These are phyloP conservation scores for Phylloscopus trochiloides DNA, from an alignment of 2,113 vertebrate species.

Conservation along the genomic window DNA sequence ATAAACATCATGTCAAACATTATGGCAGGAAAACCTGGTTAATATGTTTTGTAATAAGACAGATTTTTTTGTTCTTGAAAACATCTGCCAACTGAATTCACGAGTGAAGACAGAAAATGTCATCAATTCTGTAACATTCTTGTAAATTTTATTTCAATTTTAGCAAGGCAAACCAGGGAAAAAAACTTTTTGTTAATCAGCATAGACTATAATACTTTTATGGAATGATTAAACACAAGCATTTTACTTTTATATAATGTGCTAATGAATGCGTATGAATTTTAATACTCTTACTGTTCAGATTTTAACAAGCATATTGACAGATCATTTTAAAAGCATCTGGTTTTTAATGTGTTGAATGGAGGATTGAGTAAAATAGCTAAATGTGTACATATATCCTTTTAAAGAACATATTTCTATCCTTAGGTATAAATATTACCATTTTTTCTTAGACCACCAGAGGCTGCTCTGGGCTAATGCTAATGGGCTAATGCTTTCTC, in stretches of 20 bases:
- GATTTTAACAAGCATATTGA: slow-evolving; percentile 74
- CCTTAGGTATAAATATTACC: slow-evolving; percentile 37
- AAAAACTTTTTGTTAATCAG: slow-evolving; percentile 65
- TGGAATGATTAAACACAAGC: slow-evolving; percentile 70
- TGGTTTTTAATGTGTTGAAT: slow-evolving; percentile 72
- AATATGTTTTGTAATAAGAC: slow-evolving; percentile 79
- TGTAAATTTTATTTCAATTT: slow-evolving; percentile 71
- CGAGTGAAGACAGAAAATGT: slow-evolving; percentile 82
- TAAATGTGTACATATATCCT: slow-evolving; percentile 73
- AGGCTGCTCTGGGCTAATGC: slow-evolving; percentile 62
- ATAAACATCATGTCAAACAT: slow-evolving; percentile 80
- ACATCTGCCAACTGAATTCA: slow-evolving; percentile 80
- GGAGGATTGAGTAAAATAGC: slow-evolving; percentile 69
- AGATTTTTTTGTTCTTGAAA: slow-evolving; percentile 80
- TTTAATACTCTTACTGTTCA: slow-evolving; percentile 74
- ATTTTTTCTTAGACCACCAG: slow-evolving; percentile 72
- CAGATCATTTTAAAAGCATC: slow-evolving; percentile 74
- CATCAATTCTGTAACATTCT: slow-evolving; percentile 77
- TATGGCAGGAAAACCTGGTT: slow-evolving; percentile 77
- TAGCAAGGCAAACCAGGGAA: slow-evolving; percentile 52
- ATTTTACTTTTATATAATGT: slow-evolving; percentile 75
- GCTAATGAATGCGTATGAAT: slow-evolving; percentile 77
- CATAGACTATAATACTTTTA: slow-evolving; percentile 63
- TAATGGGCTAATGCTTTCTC: slow-evolving; percentile 39
- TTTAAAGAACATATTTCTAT: slow-evolving; percentile 60